Base-by-base conservation (phyloP, 2,888 invertebrate genomes). In the Keiferia lycopersicella region DNA sequence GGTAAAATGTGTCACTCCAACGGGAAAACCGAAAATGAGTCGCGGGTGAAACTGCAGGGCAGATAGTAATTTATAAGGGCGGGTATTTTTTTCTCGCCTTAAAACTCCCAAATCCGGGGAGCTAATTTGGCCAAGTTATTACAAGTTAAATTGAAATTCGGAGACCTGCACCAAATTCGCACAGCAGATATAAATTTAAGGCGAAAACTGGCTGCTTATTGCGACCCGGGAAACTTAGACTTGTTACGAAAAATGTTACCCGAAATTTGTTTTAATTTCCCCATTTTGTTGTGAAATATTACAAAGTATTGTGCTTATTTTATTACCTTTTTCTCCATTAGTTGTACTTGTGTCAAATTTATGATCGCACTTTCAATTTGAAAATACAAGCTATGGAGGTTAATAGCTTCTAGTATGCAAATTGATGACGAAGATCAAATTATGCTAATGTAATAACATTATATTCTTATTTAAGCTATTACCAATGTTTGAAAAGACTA, bases 71-170 rank as follows among this genome's bases (percentile, higher is more conserved):
- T 34, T 34, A 10, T 1, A 34, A 56, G 26, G n/a, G 26, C 34
- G 34, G 26, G 11, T 34, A 26, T 30, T 34, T 56, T 34, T 56
- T 34, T 7, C 4, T 30, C 56, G 26, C n/a, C 30, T n/a, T 18
- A 8, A 16, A 56, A 56, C 56, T 45, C 56, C 20, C 51, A 73
- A 81, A 78, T 77, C 70, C 74, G 71, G 69, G 67, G 66, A 71
- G 77, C 77, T 84, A 84, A 86, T 86, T 86, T 82, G 76, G 74
- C 78, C 75, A 83, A 83, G 79, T 87, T 84, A 83, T 83, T 84
- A 80, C 81, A 87, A 87, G 84, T 87, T 87, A 87, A 87, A 88
- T 88, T 87, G 85, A 86, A 87, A 87, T 81, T 83, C 75, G 73
- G 74, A 76, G 78, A 78, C 73, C 77, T 75, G 71, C 72, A 72